These are phyloP conservation scores for Cheiracanthium punctorium DNA, from an alignment of 2,888 invertebrate genomes.

Conservation along the genomic window DNA sequence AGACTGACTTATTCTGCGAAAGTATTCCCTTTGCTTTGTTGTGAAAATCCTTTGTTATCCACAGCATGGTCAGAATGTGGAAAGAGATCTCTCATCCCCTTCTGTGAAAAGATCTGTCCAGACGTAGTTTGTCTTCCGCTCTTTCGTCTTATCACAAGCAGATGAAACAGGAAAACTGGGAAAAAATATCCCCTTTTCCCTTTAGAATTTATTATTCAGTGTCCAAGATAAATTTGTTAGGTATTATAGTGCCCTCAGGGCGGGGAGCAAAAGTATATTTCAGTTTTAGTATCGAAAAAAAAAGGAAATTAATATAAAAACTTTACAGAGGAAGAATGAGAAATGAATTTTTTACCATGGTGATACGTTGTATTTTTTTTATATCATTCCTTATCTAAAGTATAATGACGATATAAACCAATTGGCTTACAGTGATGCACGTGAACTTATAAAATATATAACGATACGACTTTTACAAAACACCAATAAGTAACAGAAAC, in stretches of 20 bases:
- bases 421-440: no score
- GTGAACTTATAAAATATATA: no score
- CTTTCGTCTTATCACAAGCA: background rate
- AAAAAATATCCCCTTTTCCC: background rate
- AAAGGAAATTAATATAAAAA: no score
- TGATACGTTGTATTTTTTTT: no score
- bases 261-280: no score
- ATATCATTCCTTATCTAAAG: no score
- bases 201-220: slow-evolving; percentile 2
- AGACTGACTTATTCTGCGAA: background rate
- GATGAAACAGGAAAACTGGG: background rate
- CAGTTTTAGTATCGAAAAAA: no score
- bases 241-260: background rate
- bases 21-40: background rate
- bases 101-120: background rate
- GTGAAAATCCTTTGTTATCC: background rate
- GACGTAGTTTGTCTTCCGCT: background rate
- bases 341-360: no score
- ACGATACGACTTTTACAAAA: no score
- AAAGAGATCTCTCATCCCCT: slow-evolving; percentile 4
- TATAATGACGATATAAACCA: no score
- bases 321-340: no score
- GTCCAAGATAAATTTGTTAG: background rate
- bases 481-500: no score
- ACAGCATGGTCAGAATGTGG: background rate